A percentile compares a stretch with the other conserved stretches of the same genome.
Evolutionary conservation across 2,797 vertebrate species (phyloP).

Genomic region (Spheniscus humboldti): DNA sequence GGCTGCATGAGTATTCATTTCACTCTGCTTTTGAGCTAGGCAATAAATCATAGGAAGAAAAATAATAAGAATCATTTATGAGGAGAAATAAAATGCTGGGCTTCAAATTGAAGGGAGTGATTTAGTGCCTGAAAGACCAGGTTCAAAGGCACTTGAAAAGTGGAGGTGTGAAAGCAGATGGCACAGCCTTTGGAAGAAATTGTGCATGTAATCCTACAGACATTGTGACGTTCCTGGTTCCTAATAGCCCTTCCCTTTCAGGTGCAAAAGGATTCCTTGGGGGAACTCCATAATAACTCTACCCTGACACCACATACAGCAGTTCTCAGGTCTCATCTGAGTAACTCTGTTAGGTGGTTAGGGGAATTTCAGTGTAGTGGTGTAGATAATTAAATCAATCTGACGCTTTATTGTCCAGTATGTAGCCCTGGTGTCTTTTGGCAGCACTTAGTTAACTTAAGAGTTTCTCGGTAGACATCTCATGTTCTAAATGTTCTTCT

Average conservation of each 20-base stretch:
- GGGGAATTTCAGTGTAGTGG: neutral
- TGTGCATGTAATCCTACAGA: neutral
- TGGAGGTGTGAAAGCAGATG: neutral
- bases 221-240: neutral
- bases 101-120: neutral
- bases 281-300: neutral
- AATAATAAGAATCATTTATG: neutral
- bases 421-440: neutral
- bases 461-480: neutral
- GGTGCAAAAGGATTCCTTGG: neutral
- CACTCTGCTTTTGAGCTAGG: neutral
- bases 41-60: constrained; percentile 10
- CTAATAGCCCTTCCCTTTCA: neutral
- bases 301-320: neutral
- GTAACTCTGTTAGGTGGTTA: neutral
- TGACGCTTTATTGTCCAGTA: neutral
- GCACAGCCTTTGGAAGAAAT: neutral
- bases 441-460: neutral
- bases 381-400: neutral
- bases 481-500: neutral
- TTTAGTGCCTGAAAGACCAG: neutral
- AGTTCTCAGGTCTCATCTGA: neutral
- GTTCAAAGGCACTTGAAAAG: neutral
- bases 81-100: neutral
- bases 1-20: neutral